Evolutionary conservation across 2,113 vertebrate species (phyloP), one percentile per base, ranked within the genome.

Genomic region (Heliornis fulica): DNA sequence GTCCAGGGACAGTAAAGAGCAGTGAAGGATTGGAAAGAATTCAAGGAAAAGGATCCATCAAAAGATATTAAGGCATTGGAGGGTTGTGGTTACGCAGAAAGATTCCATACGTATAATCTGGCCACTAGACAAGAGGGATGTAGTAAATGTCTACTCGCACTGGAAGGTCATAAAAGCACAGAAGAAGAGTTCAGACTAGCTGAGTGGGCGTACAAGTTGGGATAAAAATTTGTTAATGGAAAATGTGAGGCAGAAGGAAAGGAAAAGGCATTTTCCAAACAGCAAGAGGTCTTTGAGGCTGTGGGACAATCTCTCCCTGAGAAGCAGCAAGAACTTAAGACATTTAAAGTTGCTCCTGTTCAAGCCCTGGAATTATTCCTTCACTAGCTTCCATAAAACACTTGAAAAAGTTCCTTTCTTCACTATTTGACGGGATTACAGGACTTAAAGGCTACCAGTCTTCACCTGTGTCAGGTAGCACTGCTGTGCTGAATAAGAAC

Each of bases 201-300:
- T 94, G 92, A 83, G 91, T 93, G 90, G 94, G 92, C 46, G 86
- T 95, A 86, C 40, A 83, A 80, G 64, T 80, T 51, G 38, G 63
- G 71, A 83, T 88, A 72, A 94, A 96, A 96, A 66, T 26, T 90
- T 0, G 0, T 81, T 92, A 94, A 86, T 75, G 93, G 95, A 96
- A 97, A 97, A 92, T 86, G 1, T 96, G 95, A 96, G 75, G 68
- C 94, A 91, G 75, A 87, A 83, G 50, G 71, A 83, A 91, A 91
- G 71, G 50, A 94, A 93, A 88, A 96, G 45, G 48, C 82, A 70
- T 94, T 93, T 95, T 93, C 89, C 75, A 94, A 41, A 59, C 32
- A 65, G 61, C 26, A 76, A 93, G 82, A 94, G 68, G 71, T 86
- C 85, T 92, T 66, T 78, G 76, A 83, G 89, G 43, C 83, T 92